Conservation (phyloP, 2,888 invertebrate genomes). For the Leptogaster cylindrica region DNA sequence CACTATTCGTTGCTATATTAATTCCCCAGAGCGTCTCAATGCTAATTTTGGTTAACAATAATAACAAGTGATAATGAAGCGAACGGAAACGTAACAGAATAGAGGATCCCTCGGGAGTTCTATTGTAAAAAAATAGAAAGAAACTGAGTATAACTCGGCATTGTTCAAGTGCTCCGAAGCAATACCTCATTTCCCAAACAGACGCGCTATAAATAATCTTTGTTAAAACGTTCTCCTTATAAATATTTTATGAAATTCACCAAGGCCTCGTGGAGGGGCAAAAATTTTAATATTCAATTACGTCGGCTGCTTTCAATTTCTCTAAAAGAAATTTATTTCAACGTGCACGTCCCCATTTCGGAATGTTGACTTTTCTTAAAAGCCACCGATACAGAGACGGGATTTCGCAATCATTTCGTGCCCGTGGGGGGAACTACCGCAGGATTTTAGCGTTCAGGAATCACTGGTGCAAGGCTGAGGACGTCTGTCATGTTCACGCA, state of each 20-base stretch:
- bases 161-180: not conserved
- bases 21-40: no score
- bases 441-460: not conserved
- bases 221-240: slow-evolving; percentile 36
- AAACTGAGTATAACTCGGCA: not conserved
- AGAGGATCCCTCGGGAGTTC: slow-evolving; percentile 3
- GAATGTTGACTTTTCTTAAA: slow-evolving; percentile 32
- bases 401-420: slow-evolving; percentile 5
- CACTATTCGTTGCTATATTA: no score
- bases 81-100: not conserved
- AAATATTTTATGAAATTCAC: slow-evolving; percentile 41
- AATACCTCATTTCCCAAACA: slow-evolving; percentile 20
- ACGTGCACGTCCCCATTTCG: slow-evolving; percentile 2
- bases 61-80: slow-evolving; percentile 6
- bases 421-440: not conserved
- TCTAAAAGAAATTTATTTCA: slow-evolving; percentile 33
- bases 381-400: slow-evolving; percentile 16
- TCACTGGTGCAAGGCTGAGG: not conserved
- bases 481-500: slow-evolving; percentile 34
- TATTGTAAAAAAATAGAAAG: no score
- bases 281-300: slow-evolving; percentile 43
- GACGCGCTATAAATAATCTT: slow-evolving; percentile 38
- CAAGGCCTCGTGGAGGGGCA: slow-evolving; percentile 13
- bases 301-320: slow-evolving; percentile 36
- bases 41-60: not conserved